A percentile compares a stretch with the other conserved stretches of the same genome.
Evolutionary conservation across 1,140 invertebrate genomes (phyloP).

Genomic region (Streblospio benedicti): DNA sequence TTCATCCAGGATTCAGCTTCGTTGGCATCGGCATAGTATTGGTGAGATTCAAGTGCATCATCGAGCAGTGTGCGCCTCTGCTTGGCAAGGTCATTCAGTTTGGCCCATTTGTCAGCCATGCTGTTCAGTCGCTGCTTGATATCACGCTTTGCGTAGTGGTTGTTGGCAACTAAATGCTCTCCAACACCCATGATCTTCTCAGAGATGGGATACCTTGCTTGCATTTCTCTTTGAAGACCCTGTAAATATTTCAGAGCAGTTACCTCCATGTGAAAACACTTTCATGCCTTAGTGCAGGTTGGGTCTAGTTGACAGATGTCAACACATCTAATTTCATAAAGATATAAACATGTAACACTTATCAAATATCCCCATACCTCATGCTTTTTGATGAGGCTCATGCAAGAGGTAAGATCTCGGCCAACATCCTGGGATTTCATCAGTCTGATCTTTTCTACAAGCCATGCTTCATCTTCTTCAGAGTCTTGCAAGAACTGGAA

Average conservation of each 20-base stretch:
- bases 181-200: conserved; percentile 67
- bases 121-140: conserved; percentile 58
- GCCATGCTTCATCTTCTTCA: conserved; percentile 98
- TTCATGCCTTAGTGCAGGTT: too few species aligned
- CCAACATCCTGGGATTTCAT: conserved; percentile 79
- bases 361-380: conserved; percentile 54
- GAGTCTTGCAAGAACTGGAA: conserved; percentile 94
- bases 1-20: conserved; percentile 96
- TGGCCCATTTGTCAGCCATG: conserved; percentile 74
- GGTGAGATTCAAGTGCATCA: conserved; percentile 87
- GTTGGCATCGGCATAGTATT: conserved; percentile 93
- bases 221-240: conserved; percentile 80
- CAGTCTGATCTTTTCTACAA: conserved; percentile 88
- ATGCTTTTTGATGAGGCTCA: conserved; percentile 86
- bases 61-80: conserved; percentile 74
- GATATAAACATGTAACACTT: too few species aligned
- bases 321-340: too few species aligned
- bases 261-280: too few species aligned
- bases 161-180: conserved; percentile 70
- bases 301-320: too few species aligned
- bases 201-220: conserved; percentile 68
- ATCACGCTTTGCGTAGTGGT: conserved; percentile 61
- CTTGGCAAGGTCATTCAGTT: conserved; percentile 73
- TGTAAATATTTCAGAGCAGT: conserved; percentile 30
- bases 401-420: conserved; percentile 82